Evolutionary conservation across 1,140 invertebrate genomes (phyloP), one percentile per base, ranked within the genome.

Genomic region (Drosophila bocqueti): DNA sequence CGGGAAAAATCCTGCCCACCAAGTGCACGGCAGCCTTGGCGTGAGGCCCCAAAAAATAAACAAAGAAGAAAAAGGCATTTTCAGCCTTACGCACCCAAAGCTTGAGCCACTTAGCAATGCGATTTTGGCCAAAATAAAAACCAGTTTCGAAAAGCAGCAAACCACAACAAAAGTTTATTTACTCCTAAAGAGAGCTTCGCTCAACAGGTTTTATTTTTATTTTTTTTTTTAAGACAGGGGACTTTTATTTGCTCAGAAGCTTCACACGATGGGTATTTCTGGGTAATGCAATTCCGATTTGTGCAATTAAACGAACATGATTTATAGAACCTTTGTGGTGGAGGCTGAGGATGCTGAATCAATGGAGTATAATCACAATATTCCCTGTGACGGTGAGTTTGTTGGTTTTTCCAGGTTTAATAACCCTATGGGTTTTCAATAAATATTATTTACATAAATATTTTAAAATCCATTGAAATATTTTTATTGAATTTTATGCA

Each of bases 131-230:
- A 81, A 58, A 77, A 87, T 65, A 81, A 58, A 77, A 87, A 87
- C 84, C 84, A 50, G 84, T 87, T 87, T 87, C 38, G 54, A 54
- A 69, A 77, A 69, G 58, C 47, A 66, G 50, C 8, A 49, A 52
- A 45, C 62, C 42, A 60, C 60, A 85, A 57, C 29, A 80, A 83
- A 79, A 83, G 59, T 71, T 73, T 72, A 68, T 69, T 80, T 68
- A 63, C 79, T 59, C 49, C 50, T 26, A 54, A 61, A 64, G 69
- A 68, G 64, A 74, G 77, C 76, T 72, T 72, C 47, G 65, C 47
- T 87, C 84, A 87, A 89, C 84, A 87, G 84, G 84, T 87, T 87
- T 87, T 68, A 58, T 45, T 54, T 89, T 26, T 9, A 16, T 24
- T 26, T 47, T 47, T 46, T 45, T 21, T 31, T 31, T 63, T 16